Conservation (phyloP, 2,797 vertebrate genomes). For the Chaunax sp. region DNA sequence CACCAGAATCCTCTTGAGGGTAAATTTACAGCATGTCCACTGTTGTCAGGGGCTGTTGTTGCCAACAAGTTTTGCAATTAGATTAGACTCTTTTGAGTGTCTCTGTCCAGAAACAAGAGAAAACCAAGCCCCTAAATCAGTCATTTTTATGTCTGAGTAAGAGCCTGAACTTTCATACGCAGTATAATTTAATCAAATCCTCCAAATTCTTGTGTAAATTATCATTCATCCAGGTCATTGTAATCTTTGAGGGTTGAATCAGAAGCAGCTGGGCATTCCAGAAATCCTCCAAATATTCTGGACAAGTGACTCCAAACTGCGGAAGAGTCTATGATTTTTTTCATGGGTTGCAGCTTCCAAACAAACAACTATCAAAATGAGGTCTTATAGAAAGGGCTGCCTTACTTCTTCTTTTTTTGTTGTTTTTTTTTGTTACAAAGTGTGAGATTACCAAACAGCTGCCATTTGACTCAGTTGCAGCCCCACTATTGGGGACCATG, state of each 20-base stretch:
- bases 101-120: conserved; percentile 40
- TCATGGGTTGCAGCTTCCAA: neutral
- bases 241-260: no score
- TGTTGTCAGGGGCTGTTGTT: conserved; percentile 65
- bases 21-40: conserved; percentile 54
- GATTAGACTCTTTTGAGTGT: conserved; percentile 33
- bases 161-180: conserved; percentile 11
- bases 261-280: no score
- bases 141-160: conserved; percentile 17
- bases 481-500: conserved; percentile 35
- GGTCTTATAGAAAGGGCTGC: neutral
- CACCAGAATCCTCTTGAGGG: conserved; percentile 47
- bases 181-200: conserved; percentile 1
- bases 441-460: conserved; percentile 43
- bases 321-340: neutral
- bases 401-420: neutral
- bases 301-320: conserved; percentile 15
- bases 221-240: no score
- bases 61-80: conserved; percentile 66
- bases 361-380: conserved; percentile 10
- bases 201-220: neutral
- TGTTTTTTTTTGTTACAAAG: conserved; percentile 8
- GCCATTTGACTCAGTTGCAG: conserved; percentile 38
- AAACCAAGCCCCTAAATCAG: conserved; percentile 25
- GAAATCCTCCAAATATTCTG: neutral